A percentile compares a stretch with the other conserved stretches of the same genome.
phyloP scores from a whole-genome alignment of 2,113 vertebrate species.

The Chaetura pelagica region DNA sequence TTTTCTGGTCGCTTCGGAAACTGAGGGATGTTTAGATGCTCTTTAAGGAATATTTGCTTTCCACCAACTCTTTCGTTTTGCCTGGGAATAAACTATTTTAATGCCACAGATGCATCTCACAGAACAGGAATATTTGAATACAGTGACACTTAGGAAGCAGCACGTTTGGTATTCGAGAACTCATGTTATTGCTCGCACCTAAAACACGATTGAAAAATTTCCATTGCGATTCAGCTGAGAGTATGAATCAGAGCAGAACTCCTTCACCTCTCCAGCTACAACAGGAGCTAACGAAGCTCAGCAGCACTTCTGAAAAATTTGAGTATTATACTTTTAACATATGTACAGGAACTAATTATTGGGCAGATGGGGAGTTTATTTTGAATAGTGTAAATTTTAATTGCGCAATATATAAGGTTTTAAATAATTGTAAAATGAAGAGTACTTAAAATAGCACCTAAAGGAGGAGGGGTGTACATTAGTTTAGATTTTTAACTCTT shows the following conservation, averaged over 20 bases:
- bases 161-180: not conserved
- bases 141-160: not conserved
- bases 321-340: not conserved
- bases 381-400: not conserved
- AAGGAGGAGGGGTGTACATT: not conserved
- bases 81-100: conserved; percentile 3
- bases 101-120: not conserved
- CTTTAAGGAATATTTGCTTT: not conserved
- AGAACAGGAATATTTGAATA: not conserved
- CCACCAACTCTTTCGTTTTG: not conserved
- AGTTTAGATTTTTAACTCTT: not conserved
- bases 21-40: not conserved
- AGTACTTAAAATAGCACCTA: not conserved
- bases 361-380: not conserved
- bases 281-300: not conserved
- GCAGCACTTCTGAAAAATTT: not conserved
- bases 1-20: not conserved
- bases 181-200: not conserved
- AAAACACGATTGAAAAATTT: not conserved
- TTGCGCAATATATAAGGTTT: not conserved
- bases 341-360: not conserved
- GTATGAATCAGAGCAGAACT: not conserved
- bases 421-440: not conserved
- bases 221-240: not conserved
- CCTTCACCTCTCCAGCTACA: not conserved